These are phyloP conservation scores for Ochotona curzoniae DNA, from an alignment of 2,113 vertebrate species.

Conservation along the genomic window DNA sequence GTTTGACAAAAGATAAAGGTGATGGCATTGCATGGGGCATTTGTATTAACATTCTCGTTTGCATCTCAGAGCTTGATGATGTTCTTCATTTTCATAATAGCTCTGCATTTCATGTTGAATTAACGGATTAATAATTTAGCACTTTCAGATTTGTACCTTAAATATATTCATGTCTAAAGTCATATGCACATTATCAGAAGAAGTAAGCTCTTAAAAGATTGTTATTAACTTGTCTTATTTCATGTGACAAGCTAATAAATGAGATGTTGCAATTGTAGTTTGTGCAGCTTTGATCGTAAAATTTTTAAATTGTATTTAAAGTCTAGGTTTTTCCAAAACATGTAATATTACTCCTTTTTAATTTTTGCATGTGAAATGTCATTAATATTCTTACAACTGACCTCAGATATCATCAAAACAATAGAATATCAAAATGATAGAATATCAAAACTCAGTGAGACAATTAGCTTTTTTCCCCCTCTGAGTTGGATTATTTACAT, in stretches of 20 bases:
- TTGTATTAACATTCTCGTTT: background rate
- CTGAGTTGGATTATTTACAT: constrained; percentile 5
- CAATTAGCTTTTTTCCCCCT: constrained; percentile 19
- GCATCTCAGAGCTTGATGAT: background rate
- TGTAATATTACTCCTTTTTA: background rate
- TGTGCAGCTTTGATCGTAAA: background rate
- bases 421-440: background rate
- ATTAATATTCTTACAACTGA: constrained; percentile 4
- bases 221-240: background rate
- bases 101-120: constrained; percentile 7
- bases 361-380: background rate
- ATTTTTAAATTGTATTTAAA: background rate
- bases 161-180: constrained; percentile 27
- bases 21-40: background rate
- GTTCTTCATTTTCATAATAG: background rate
- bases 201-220: background rate
- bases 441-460: constrained; percentile 19
- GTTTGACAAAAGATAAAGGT: background rate
- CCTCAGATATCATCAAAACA: constrained; percentile 29
- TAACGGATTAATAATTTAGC: constrained; percentile 58
- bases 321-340: background rate
- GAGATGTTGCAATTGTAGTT: background rate
- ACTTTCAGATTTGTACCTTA: background rate
- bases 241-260: background rate
- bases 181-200: background rate